These are phyloP conservation scores for Stegodyphus dumicola DNA, from an alignment of 1,140 invertebrate genomes.

Conservation along the genomic window DNA sequence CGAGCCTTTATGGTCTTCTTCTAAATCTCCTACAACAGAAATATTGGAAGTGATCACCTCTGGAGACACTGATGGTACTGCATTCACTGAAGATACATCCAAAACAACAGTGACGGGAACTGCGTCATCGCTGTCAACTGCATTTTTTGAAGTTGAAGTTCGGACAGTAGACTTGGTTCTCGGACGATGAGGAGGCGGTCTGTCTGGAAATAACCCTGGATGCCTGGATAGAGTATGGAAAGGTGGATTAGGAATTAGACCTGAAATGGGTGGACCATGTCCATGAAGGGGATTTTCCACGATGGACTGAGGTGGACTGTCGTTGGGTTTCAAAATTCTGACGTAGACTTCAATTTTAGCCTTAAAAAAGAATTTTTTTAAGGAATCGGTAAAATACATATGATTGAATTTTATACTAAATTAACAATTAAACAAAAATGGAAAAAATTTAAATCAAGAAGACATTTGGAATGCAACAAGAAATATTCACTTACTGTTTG, in stretches of 20 bases:
- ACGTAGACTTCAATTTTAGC: slow-evolving; percentile 59
- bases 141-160: background rate
- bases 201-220: background rate
- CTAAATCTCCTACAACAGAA: background rate
- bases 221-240: background rate
- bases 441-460: background rate
- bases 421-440: background rate
- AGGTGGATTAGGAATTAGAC: background rate
- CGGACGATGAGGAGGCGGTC: background rate
- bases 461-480: background rate
- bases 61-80: background rate
- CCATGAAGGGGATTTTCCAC: background rate
- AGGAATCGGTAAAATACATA: background rate
- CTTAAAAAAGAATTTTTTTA: slow-evolving; percentile 20
- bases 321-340: slow-evolving; percentile 24
- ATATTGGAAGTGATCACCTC: background rate
- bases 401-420: background rate
- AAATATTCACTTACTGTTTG: slow-evolving; percentile 55
- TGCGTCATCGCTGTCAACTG: background rate
- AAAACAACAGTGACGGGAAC: background rate
- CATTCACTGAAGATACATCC: background rate
- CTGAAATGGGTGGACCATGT: background rate
- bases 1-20: background rate
- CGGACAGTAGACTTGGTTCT: background rate
- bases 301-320: slow-evolving; percentile 11